phyloP scores from a whole-genome alignment of 1,140 invertebrate genomes.

The Eriosoma lanigerum region DNA sequence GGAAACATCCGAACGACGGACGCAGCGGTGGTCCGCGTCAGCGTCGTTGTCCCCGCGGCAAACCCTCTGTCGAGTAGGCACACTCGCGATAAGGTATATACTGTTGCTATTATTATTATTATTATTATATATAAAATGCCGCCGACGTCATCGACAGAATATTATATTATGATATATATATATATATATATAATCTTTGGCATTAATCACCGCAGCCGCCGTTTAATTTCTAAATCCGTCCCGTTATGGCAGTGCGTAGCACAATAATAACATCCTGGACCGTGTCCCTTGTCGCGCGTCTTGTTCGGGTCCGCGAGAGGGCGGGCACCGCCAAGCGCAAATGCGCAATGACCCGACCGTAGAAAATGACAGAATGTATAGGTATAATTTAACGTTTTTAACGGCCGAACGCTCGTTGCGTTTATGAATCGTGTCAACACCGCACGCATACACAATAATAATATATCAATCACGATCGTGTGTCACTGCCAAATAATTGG shows the following conservation, averaged over 20 bases:
- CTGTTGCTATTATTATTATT: too few relatives aligned
- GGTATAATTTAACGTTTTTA: neutral
- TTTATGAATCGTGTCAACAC: neutral
- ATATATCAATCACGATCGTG: neutral
- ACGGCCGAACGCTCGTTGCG: neutral
- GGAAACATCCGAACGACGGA: neutral
- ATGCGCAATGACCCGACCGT: too few relatives aligned
- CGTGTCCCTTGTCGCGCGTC: too few relatives aligned
- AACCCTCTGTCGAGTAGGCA: neutral
- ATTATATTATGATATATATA: too few relatives aligned
- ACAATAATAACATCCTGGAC: neutral
- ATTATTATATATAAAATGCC: neutral
- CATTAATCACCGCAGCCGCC: slow-evolving; percentile 31
- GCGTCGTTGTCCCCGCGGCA: neutral
- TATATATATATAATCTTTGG: too few relatives aligned
- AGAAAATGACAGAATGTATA: too few relatives aligned
- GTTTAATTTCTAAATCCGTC: neutral
- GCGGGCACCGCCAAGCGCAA: too few relatives aligned
- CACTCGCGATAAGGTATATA: neutral
- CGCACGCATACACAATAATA: neutral
- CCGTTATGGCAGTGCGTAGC: too few relatives aligned
- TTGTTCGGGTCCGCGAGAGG: too few relatives aligned
- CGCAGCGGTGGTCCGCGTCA: slow-evolving; percentile 23
- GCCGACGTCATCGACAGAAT: slow-evolving; percentile 5
- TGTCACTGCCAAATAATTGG: neutral